These are phyloP conservation scores for Eupithecia dodoneata DNA, from an alignment of 2,888 invertebrate species.

Conservation along the genomic window DNA sequence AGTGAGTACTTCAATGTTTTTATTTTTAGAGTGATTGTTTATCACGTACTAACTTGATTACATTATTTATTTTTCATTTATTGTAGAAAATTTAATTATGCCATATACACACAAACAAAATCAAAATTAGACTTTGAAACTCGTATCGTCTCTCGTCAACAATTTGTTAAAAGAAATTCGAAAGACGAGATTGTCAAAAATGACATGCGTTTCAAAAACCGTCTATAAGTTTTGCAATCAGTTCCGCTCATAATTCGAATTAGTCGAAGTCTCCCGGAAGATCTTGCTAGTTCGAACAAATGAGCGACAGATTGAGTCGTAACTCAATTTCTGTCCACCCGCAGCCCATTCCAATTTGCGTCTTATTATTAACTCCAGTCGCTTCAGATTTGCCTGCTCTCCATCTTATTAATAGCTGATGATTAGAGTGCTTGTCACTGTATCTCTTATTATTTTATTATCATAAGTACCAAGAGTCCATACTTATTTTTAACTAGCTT, in stretches of 20 bases:
- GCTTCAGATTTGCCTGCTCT: not conserved
- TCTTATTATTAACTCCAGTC: slow-evolving; percentile 13
- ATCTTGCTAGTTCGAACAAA: slow-evolving; percentile 15
- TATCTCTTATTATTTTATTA: not conserved
- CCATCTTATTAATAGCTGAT: not conserved
- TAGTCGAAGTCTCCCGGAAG: not conserved
- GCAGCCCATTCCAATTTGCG: slow-evolving; percentile 18
- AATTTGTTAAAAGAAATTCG: too few relatives aligned
- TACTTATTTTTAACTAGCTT: not conserved
- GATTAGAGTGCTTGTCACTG: not conserved
- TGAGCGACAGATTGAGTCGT: slow-evolving; percentile 16
- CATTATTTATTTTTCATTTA: too few relatives aligned
- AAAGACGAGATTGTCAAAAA: too few relatives aligned
- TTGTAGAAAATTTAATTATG: too few relatives aligned
- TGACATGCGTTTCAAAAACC: too few relatives aligned
- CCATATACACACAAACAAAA: too few relatives aligned
- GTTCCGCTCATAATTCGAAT: slow-evolving; percentile 1
- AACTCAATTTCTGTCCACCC: slow-evolving; percentile 20
- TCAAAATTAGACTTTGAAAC: too few relatives aligned
- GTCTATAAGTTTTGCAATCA: not conserved
- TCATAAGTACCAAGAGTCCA: not conserved
- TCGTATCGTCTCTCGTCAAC: too few relatives aligned
- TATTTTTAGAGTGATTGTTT: too few relatives aligned
- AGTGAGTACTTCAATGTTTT: not conserved
- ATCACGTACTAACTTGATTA: too few relatives aligned